Conservation (phyloP, 2,888 invertebrate species). For the Aphodius sticticus region DNA sequence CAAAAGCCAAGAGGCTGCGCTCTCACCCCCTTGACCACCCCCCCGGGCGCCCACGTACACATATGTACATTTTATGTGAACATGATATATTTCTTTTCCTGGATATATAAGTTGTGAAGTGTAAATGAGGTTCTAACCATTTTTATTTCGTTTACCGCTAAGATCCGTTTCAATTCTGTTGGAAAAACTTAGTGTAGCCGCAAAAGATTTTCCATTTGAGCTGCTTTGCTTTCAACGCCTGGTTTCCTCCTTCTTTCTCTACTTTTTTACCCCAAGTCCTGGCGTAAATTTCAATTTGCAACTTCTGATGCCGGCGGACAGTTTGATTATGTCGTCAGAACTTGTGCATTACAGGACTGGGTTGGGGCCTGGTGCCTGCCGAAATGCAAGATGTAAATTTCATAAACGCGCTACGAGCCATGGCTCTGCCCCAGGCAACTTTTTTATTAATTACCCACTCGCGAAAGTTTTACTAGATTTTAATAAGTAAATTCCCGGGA, state of each 20-base stretch:
- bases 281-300: conserved; percentile 23
- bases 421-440: conserved; percentile 4
- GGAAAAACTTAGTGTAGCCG: neutral
- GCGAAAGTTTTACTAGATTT: neutral
- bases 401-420: neutral
- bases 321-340: conserved; percentile 22
- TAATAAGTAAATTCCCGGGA: neutral
- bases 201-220: neutral
- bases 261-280: neutral
- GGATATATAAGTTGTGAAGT: neutral
- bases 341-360: conserved; percentile 9
- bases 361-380: neutral
- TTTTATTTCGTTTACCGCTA: neutral
- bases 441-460: conserved; percentile 4
- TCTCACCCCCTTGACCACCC: no score
- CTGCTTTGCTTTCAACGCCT: neutral
- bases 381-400: neutral
- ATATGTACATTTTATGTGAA: no score
- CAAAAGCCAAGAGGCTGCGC: no score
- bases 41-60: no score
- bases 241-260: neutral
- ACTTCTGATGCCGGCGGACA: conserved; percentile 16
- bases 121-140: neutral
- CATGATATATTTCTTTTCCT: no score
- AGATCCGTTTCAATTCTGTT: neutral